phyloP scores from a whole-genome alignment of 1,140 invertebrate genomes.

The Lepidurus arcticus region DNA sequence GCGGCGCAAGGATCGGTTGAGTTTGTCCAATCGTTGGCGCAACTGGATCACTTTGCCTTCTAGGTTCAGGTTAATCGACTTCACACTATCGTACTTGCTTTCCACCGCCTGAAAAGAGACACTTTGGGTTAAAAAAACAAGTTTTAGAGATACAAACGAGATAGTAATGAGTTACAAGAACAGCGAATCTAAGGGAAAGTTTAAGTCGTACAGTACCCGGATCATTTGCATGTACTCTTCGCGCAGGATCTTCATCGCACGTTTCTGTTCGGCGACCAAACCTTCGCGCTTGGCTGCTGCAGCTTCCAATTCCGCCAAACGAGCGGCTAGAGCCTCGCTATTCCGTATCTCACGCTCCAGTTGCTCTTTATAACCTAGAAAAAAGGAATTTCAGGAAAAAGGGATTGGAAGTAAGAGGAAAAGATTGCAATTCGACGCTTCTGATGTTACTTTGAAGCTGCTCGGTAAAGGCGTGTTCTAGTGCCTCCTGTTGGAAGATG shows the following conservation, averaged over 20 bases:
- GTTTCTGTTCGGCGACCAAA: slow-evolving; percentile 49
- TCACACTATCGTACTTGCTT: slow-evolving; percentile 63
- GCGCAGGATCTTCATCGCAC: slow-evolving; percentile 48
- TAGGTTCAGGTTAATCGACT: slow-evolving; percentile 58
- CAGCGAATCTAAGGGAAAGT: not conserved
- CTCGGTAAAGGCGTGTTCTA: not conserved
- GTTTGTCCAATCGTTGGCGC: slow-evolving; percentile 48
- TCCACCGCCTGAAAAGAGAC: slow-evolving; percentile 51
- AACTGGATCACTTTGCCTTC: slow-evolving; percentile 62
- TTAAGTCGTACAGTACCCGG: slow-evolving; percentile 36
- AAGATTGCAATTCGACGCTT: not conserved
- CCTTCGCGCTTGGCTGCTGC: slow-evolving; percentile 48
- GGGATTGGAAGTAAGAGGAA: not conserved
- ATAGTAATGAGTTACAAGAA: not conserved
- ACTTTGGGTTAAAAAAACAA: not conserved
- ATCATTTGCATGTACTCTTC: slow-evolving; percentile 52
- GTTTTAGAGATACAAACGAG: not conserved
- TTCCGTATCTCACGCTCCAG: slow-evolving; percentile 45
- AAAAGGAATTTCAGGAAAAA: not conserved
- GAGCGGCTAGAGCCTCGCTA: slow-evolving; percentile 48
- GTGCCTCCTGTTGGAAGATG: not conserved
- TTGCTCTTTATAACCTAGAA: slow-evolving; percentile 14
- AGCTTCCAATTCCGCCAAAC: slow-evolving; percentile 50
- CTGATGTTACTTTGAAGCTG: not conserved
- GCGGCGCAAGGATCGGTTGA: slow-evolving; percentile 12